Percentiles rank a stretch among this genome's conserved stretches.
Conservation (phyloP, 2,797 vertebrate genomes). For the Urophycis tenuis region DNA sequence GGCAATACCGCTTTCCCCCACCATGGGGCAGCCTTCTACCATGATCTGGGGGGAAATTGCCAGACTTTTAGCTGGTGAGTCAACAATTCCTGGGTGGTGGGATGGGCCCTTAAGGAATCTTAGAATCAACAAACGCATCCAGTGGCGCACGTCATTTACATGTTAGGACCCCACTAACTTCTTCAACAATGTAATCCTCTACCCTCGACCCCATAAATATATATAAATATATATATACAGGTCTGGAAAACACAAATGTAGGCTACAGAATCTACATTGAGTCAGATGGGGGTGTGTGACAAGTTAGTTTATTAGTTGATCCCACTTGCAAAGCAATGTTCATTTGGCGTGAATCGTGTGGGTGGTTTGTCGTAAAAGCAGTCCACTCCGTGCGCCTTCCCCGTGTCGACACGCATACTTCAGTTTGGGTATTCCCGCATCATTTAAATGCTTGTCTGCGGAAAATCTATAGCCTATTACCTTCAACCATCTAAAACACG, state of each 20-base stretch:
- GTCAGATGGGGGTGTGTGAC: background rate
- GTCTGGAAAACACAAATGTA: background rate
- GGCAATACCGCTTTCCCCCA: slow-evolving; percentile 11
- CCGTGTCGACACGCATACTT: background rate
- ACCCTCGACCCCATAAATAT: background rate
- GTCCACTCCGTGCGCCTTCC: no score
- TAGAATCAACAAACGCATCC: background rate
- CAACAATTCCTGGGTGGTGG: slow-evolving; percentile 42
- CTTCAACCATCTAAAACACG: background rate
- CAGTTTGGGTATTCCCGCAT: background rate
- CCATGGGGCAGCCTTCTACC: slow-evolving; percentile 22
- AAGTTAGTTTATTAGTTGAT: background rate
- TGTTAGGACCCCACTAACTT: background rate
- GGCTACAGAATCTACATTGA: background rate
- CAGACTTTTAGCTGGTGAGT: slow-evolving; percentile 36
- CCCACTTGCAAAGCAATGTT: background rate
- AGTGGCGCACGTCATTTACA: background rate
- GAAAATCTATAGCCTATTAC: background rate
- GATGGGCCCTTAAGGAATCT: slow-evolving; percentile 23
- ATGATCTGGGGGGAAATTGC: background rate
- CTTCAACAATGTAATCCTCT: background rate
- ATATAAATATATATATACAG: no score
- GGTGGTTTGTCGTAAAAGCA: background rate
- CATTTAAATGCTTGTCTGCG: background rate
- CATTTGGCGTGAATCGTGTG: background rate